Conservation (phyloP, 2,113 vertebrate species). For the Ciconia maguari region DNA sequence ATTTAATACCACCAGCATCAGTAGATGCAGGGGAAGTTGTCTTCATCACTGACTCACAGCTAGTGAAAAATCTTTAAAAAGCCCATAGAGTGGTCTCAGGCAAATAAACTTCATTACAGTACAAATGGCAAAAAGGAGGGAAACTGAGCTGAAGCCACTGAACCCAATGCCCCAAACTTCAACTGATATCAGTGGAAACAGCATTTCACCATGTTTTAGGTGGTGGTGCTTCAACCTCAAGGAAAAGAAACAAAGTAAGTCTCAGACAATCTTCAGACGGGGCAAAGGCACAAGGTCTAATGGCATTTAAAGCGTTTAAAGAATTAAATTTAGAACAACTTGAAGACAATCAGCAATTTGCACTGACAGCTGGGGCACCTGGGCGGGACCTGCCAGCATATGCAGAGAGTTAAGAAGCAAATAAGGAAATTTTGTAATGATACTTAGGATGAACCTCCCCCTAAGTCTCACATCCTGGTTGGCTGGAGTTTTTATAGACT, state of each 20-base stretch:
- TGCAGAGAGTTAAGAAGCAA: background rate
- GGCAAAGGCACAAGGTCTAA: background rate
- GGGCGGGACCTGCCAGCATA: background rate
- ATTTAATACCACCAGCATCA: background rate
- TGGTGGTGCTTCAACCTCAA: background rate
- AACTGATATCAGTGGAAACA: background rate
- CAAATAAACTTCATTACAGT: background rate
- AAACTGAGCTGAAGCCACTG: background rate
- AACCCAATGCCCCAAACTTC: background rate
- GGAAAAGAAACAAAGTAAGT: background rate
- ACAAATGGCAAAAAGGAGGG: background rate
- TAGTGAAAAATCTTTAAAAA: background rate
- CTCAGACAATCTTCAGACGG: background rate
- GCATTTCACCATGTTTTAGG: background rate
- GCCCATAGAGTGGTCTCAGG: background rate
- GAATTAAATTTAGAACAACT: background rate
- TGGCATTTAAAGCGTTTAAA: background rate
- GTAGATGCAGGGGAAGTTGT: background rate
- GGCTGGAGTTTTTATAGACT: background rate
- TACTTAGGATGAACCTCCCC: background rate
- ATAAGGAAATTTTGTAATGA: background rate
- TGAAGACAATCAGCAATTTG: background rate
- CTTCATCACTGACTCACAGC: background rate
- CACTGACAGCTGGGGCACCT: background rate
- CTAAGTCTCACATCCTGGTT: background rate